phyloP scores from a whole-genome alignment of 2,797 vertebrate species.

The Rhinatrema bivittatum region DNA sequence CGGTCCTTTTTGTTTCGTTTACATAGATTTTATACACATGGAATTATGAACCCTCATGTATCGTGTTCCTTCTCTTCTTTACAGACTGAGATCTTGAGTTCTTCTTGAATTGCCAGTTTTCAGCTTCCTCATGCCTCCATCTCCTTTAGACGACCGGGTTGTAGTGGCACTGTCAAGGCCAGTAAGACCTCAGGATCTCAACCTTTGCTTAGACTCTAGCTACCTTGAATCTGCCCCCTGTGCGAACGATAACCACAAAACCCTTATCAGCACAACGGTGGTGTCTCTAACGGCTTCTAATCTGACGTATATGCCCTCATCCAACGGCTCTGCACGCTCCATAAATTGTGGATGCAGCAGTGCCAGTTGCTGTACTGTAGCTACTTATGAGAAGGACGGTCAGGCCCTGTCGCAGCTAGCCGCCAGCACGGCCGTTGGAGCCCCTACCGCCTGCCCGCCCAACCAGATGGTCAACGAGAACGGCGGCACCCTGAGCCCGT shows the following conservation, averaged over 20 bases:
- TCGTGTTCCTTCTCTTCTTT: constrained; percentile 23
- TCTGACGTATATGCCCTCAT: constrained; percentile 99
- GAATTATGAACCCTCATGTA: too few species aligned
- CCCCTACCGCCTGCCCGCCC: constrained; percentile 65
- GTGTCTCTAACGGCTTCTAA: constrained; percentile 88
- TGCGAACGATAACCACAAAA: constrained; percentile 33
- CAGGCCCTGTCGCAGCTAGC: constrained; percentile 73
- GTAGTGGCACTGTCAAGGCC: constrained; percentile 95
- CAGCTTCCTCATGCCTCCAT: constrained; percentile 98
- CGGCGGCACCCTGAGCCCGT: constrained; percentile 62
- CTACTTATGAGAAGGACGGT: constrained; percentile 89
- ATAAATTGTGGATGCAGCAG: constrained; percentile 98
- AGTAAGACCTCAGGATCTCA: constrained; percentile 97
- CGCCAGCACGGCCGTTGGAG: constrained; percentile 65
- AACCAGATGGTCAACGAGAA: constrained; percentile 73
- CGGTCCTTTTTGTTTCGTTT: neutral
- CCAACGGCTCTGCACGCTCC: constrained; percentile 95
- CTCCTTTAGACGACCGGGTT: constrained; percentile 98
- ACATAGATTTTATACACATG: constrained; percentile 27
- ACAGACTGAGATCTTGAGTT: constrained; percentile 78
- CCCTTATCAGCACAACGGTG: constrained; percentile 69
- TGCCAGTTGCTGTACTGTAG: constrained; percentile 96
- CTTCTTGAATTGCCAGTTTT: constrained; percentile 74
- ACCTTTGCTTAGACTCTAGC: constrained; percentile 84
- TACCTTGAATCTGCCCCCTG: constrained; percentile 71